Percentiles rank a stretch among this genome's conserved stretches.
phyloP scores from a whole-genome alignment of 2,113 vertebrate genomes.

The cattle (Bos taurus) region ARS-UCD2.0 NC_037342.1:83757001-83757500 shows the following conservation, averaged over 20 bases:
- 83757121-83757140: slow-evolving; percentile 60
- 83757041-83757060: slow-evolving; percentile 72
- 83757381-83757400: not conserved
- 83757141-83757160: slow-evolving; percentile 60
- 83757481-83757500: not conserved
- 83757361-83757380: not conserved
- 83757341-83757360: fast-evolving
- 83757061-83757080: slow-evolving; percentile 43
- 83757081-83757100: slow-evolving; percentile 56
- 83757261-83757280: not conserved
- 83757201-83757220: not conserved
- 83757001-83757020: slow-evolving; percentile 65
- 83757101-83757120: slow-evolving; percentile 63
- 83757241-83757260: not conserved
- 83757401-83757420: not conserved
- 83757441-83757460: not conserved
- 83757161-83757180: slow-evolving; percentile 42
- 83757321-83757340: fast-evolving
- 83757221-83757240: not conserved
- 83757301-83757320: not conserved
- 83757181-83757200: slow-evolving; percentile 46
- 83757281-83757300: not conserved
- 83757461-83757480: not conserved
- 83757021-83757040: slow-evolving; percentile 61
- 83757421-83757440: fast-evolving